These are phyloP conservation scores for Perodicticus potto DNA, from an alignment of 2,797 vertebrate genomes.

Conservation along the genomic window DNA sequence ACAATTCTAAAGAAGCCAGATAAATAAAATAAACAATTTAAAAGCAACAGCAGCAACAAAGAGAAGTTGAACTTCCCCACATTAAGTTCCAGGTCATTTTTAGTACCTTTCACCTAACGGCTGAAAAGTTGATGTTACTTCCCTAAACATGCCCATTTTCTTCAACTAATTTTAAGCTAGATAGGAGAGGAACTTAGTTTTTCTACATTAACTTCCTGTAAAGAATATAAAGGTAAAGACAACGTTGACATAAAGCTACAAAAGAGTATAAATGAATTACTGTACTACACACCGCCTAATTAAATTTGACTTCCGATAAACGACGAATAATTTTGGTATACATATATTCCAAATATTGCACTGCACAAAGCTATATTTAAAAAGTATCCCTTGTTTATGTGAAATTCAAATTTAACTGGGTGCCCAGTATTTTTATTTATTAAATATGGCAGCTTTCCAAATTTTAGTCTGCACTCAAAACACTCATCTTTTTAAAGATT, in stretches of 20 bases:
- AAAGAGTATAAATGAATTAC: not conserved
- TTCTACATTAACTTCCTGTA: not conserved
- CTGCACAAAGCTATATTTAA: not conserved
- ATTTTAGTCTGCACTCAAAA: not conserved
- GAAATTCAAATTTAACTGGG: not conserved
- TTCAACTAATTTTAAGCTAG: not conserved
- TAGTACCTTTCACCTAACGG: not conserved
- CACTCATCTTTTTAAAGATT: not conserved
- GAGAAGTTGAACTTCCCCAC: not conserved
- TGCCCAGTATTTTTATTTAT: not conserved
- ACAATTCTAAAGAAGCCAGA: not conserved
- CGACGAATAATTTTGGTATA: not conserved
- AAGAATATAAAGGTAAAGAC: not conserved
- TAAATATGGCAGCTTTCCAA: not conserved
- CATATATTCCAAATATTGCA: not conserved
- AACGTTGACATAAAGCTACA: not conserved
- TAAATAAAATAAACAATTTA: conserved; percentile 36
- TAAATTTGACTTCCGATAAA: not conserved
- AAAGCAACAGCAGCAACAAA: conserved; percentile 1
- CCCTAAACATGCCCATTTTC: not conserved
- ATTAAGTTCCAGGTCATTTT: not conserved
- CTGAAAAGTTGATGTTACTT: not conserved
- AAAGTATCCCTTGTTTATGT: not conserved
- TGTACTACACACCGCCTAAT: not conserved
- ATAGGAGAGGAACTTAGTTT: not conserved